phyloP scores from a whole-genome alignment of 2,797 vertebrate species.

The Sparus aurata region DNA sequence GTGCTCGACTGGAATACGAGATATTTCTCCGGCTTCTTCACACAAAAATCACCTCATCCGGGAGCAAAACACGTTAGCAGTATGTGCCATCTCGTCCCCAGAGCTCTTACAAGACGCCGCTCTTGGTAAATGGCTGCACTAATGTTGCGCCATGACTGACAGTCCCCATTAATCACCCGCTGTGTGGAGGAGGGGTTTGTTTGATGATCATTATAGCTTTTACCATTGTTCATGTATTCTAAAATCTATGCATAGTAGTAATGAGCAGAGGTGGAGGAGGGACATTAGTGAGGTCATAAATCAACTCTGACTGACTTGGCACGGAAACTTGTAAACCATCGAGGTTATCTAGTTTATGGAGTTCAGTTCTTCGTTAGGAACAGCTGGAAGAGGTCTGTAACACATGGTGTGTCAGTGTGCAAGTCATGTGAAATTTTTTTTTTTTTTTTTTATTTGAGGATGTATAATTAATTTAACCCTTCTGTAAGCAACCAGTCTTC shows the following conservation, averaged over 20 bases:
- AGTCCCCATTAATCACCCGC: constrained; percentile 76
- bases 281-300: constrained; percentile 53
- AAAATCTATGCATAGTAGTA: constrained; percentile 57
- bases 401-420: neutral
- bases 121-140: constrained; percentile 68
- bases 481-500: too few relatives aligned
- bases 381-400: neutral
- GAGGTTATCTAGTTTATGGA: constrained; percentile 20
- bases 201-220: constrained; percentile 71
- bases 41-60: constrained; percentile 21
- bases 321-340: constrained; percentile 38
- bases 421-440: constrained; percentile 4
- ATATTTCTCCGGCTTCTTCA: constrained; percentile 18
- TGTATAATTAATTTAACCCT: too few relatives aligned
- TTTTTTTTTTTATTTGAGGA: constrained; percentile 9
- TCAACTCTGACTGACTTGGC: constrained; percentile 56
- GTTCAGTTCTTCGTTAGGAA: constrained; percentile 1
- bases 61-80: constrained; percentile 39
- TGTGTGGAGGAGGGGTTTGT: constrained; percentile 69
- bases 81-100: constrained; percentile 39
- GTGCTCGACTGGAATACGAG: neutral
- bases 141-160: constrained; percentile 73
- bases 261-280: constrained; percentile 60
- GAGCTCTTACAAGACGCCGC: constrained; percentile 50
- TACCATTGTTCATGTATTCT: constrained; percentile 57